phyloP scores from a whole-genome alignment of 2,797 vertebrate species.

The Myripristis murdjan region DNA sequence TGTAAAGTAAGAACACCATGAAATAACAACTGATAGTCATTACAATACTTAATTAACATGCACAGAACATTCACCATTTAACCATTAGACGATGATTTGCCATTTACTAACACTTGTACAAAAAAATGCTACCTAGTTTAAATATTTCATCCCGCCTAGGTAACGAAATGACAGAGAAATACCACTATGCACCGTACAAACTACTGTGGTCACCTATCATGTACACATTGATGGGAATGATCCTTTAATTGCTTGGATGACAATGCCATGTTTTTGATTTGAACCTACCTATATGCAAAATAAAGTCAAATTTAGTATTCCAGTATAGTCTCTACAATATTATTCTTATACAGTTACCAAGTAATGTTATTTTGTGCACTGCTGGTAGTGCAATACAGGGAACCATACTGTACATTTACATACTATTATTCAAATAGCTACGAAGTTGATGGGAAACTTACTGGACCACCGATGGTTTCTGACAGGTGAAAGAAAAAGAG shows the following conservation, averaged over 20 bases:
- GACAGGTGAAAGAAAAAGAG: conserved; percentile 29
- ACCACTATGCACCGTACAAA: conserved; percentile 27
- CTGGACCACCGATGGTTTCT: conserved; percentile 32
- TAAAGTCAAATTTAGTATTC: conserved; percentile 47
- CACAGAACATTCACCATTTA: conserved; percentile 44
- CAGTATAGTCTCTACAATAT: conserved; percentile 53
- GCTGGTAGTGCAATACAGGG: conserved; percentile 57
- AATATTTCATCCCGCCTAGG: conserved; percentile 17
- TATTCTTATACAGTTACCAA: conserved; percentile 57
- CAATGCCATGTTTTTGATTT: conserved; percentile 21
- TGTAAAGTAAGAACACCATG: conserved; percentile 24
- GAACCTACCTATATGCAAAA: conserved; percentile 40
- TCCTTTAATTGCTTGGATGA: conserved; percentile 15
- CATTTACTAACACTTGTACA: conserved; percentile 61
- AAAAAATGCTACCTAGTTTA: conserved; percentile 12
- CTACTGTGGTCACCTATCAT: conserved; percentile 32
- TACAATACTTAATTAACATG: conserved; percentile 48
- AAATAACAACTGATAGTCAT: conserved; percentile 28
- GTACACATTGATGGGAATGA: conserved; percentile 39
- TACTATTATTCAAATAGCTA: conserved; percentile 53
- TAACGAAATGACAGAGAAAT: conserved; percentile 31
- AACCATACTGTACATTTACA: conserved; percentile 50
- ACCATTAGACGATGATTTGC: conserved; percentile 64
- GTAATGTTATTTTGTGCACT: conserved; percentile 57
- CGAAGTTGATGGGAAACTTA: conserved; percentile 34